Percentiles rank a stretch among this genome's conserved stretches.
Conservation (phyloP, 2,888 invertebrate genomes). For the Rotaria macrura region DNA sequence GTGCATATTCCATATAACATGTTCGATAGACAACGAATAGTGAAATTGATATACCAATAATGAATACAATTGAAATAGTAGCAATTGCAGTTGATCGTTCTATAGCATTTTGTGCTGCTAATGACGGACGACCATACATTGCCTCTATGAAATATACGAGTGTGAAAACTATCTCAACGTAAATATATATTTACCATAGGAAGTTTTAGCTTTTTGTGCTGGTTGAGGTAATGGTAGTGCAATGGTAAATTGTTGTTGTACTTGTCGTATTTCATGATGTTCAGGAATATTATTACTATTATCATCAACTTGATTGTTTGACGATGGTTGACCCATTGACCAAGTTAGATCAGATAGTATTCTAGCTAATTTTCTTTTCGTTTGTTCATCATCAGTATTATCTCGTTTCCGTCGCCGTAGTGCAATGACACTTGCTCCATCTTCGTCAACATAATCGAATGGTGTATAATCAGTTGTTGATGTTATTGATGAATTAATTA, state of each 20-base stretch:
- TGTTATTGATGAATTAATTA: background rate
- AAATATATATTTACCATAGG: background rate
- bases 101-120: background rate
- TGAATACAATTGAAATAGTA: constrained; percentile 3
- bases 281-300: background rate
- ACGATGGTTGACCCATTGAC: background rate
- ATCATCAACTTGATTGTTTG: background rate
- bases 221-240: background rate
- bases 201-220: background rate
- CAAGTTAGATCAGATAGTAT: background rate
- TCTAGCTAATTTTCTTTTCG: background rate
- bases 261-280: background rate
- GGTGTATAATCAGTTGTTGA: background rate
- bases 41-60: constrained; percentile 9
- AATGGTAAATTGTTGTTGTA: background rate
- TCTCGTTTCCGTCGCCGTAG: background rate
- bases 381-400: background rate
- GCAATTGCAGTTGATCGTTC: background rate
- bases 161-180: background rate
- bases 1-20: background rate
- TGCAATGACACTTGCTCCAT: background rate
- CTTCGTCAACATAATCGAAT: background rate
- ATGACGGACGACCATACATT: background rate
- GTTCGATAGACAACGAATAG: constrained; percentile 10
- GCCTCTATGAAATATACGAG: background rate